Evolutionary conservation across 2,888 invertebrate species (phyloP).

Genomic region (Poecilobothrus nobilitatus): DNA sequence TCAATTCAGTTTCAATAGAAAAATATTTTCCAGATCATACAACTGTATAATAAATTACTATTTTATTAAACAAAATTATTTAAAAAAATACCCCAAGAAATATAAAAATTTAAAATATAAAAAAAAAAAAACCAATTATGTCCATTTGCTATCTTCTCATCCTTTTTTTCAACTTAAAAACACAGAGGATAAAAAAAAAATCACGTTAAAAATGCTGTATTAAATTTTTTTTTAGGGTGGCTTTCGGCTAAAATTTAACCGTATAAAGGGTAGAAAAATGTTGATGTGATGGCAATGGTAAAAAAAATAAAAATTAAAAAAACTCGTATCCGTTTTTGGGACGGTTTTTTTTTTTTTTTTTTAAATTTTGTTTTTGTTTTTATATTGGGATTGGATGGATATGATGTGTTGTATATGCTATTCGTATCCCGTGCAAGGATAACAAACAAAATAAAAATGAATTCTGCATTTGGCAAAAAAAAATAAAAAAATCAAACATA

Average conservation of each 20-base stretch:
- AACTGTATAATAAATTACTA: too few relatives aligned
- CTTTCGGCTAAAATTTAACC: constrained; percentile 4
- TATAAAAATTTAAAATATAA: not conserved
- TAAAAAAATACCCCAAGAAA: too few relatives aligned
- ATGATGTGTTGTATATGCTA: constrained; percentile 3
- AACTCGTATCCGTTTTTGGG: constrained; percentile 6
- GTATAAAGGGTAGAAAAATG: constrained; percentile 6
- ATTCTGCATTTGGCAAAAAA: constrained; percentile 1
- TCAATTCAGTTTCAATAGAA: too few relatives aligned
- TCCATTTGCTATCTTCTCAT: constrained; percentile 1
- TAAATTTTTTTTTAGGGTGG: constrained; percentile 5
- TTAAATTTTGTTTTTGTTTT: not conserved
- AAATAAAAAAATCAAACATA: not conserved
- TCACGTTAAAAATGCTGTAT: not conserved
- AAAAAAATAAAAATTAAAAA: not conserved
- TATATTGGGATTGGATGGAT: not conserved
- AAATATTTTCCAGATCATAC: too few relatives aligned
- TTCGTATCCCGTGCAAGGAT: constrained; percentile 4
- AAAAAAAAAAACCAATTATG: not conserved
- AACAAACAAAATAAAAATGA: constrained; percentile 1
- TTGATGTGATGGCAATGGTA: not conserved
- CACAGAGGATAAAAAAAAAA: not conserved
- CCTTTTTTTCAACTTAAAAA: not conserved
- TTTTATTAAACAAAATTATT: too few relatives aligned
- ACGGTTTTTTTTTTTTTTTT: not conserved